These are phyloP conservation scores for Sarcophaga variegata DNA, from an alignment of 2,888 invertebrate genomes.

Conservation along the genomic window DNA sequence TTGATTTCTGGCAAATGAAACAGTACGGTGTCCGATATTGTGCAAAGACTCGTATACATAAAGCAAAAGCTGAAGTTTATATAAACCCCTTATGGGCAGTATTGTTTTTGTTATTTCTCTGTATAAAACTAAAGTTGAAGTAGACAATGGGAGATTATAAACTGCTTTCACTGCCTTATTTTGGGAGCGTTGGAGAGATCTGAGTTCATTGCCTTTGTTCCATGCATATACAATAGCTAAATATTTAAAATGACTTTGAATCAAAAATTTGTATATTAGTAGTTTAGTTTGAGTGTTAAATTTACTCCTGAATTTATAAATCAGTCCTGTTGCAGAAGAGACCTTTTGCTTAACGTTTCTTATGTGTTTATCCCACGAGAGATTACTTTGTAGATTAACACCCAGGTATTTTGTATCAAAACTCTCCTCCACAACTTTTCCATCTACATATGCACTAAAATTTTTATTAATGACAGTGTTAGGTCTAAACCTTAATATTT, in stretches of 20 bases:
- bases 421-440: background rate
- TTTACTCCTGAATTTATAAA: too few relatives aligned
- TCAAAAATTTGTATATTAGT: background rate
- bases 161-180: conserved; percentile 1
- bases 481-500: background rate
- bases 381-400: conserved; percentile 3
- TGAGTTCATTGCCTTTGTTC: background rate
- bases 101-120: background rate
- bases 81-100: background rate
- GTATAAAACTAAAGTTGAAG: background rate
- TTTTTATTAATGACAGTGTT: background rate
- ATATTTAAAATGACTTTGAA: conserved; percentile 5
- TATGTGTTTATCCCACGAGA: background rate
- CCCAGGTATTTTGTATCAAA: conserved; percentile 1
- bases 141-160: background rate
- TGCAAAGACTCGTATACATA: background rate
- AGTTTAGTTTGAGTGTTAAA: background rate
- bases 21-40: background rate
- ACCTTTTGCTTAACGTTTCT: too few relatives aligned
- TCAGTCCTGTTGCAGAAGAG: too few relatives aligned
- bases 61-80: conserved; percentile 5
- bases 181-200: background rate
- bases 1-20: background rate
- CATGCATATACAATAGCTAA: background rate
- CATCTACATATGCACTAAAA: conserved; percentile 7